Evolutionary conservation across 2,113 vertebrate genomes (phyloP).

Genomic region (Myotis yumanensis): DNA sequence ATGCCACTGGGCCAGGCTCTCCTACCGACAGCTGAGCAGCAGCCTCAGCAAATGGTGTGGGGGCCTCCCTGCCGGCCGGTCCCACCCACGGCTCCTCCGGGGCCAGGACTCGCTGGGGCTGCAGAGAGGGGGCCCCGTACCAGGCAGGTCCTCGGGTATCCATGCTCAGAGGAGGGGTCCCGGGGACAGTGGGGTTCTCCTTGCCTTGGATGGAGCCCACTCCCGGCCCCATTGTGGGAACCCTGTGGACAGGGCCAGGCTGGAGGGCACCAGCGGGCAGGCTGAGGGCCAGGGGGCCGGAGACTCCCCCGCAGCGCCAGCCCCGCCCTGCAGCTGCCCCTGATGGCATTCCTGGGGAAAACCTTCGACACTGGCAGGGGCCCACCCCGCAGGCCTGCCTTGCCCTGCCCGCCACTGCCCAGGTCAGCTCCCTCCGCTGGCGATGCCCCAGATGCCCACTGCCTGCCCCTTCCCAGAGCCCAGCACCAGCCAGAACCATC

Average conservation of each 20-base stretch:
- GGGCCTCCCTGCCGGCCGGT: accelerated
- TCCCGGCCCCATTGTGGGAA: accelerated
- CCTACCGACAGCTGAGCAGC: background rate
- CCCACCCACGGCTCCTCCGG: background rate
- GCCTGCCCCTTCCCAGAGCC: background rate
- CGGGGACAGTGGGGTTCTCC: background rate
- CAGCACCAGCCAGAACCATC: background rate
- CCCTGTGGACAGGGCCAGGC: background rate
- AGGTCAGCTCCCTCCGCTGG: too few species aligned
- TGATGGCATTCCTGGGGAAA: background rate
- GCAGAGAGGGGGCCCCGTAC: accelerated
- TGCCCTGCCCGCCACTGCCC: too few species aligned
- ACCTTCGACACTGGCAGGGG: accelerated
- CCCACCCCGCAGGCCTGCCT: background rate
- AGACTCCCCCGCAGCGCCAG: background rate
- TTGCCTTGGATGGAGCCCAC: background rate
- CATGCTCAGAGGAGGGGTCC: accelerated
- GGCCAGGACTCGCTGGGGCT: background rate
- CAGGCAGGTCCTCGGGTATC: accelerated
- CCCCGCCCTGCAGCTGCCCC: background rate
- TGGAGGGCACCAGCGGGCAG: background rate
- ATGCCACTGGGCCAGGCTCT: background rate
- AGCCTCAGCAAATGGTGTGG: constrained; percentile 25
- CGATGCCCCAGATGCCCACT: background rate
- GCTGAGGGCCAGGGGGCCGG: background rate